Evolutionary conservation across 2,797 vertebrate genomes (phyloP).

Genomic region (Pantherophis alleghaniensis): DNA sequence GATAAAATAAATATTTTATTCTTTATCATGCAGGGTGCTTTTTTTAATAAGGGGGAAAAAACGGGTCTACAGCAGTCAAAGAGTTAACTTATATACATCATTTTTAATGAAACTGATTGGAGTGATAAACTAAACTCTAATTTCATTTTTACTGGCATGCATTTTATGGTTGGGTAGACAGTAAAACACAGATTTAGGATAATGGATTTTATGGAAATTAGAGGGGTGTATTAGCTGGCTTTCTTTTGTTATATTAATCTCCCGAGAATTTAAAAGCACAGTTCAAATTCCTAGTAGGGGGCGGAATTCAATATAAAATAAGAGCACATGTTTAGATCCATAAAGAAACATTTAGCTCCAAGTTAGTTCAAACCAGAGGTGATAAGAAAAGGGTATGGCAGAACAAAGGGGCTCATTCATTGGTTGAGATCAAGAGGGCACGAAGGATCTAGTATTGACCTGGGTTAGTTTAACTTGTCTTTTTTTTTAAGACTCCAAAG

Average conservation of each 20-base stretch:
- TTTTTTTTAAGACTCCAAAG: not conserved
- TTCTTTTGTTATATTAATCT: conserved; percentile 1
- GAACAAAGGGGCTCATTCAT: not conserved
- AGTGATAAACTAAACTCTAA: not conserved
- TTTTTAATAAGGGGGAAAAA: not conserved
- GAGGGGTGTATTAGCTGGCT: conserved; percentile 44
- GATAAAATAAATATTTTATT: not conserved
- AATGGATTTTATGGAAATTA: not conserved
- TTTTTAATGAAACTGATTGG: not conserved
- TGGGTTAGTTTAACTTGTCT: not conserved
- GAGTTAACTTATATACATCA: not conserved
- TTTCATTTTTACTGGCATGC: not conserved
- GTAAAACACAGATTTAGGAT: conserved; percentile 49
- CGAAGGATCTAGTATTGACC: not conserved
- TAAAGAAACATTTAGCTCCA: not conserved
- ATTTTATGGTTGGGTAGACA: not conserved
- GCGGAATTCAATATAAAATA: not conserved
- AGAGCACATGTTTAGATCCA: not conserved
- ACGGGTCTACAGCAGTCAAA: not conserved
- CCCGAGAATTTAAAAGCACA: not conserved
- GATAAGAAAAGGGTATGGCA: not conserved
- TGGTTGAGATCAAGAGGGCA: not conserved
- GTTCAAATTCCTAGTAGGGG: not conserved
- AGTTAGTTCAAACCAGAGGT: not conserved
- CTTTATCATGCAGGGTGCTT: not conserved